Percentiles rank a stretch among this genome's conserved stretches.
Conservation (phyloP, 1,140 invertebrate species). For the Sitobion miscanthi region DNA sequence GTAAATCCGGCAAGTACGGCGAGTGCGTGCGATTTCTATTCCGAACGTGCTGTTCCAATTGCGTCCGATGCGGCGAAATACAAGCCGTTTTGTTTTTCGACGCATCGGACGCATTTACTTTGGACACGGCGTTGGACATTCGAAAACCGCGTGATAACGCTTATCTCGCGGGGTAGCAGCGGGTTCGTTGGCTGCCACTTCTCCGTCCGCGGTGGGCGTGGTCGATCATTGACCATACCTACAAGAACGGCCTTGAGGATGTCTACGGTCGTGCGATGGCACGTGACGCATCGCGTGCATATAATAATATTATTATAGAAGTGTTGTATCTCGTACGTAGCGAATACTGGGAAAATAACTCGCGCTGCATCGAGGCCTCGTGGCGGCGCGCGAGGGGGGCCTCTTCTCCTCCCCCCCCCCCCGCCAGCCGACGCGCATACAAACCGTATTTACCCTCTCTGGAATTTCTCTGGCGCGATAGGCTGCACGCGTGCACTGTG, state of each 20-base stretch:
- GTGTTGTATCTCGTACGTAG: neutral
- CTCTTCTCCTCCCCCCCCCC: neutral
- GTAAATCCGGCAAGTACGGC: no score
- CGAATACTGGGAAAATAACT: neutral
- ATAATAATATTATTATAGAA: neutral
- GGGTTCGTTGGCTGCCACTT: neutral
- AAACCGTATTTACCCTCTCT: neutral
- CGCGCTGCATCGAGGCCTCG: neutral
- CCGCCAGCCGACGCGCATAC: neutral
- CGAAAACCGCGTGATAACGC: neutral
- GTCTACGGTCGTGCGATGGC: neutral
- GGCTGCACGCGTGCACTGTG: neutral
- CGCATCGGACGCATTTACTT: no score
- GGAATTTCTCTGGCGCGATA: neutral
- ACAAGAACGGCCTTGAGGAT: conserved; percentile 48
- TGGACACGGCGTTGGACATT: no score
- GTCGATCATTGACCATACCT: conserved; percentile 40
- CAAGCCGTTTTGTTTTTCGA: no score
- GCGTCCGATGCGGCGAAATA: no score
- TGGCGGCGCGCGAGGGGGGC: neutral
- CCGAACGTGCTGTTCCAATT: no score
- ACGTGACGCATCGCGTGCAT: neutral
- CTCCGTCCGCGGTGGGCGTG: neutral
- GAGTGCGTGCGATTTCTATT: no score
- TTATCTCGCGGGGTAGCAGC: neutral